Evolutionary conservation across 2,797 vertebrate genomes (phyloP).

Genomic region (Sebastes ruberrimus): DNA sequence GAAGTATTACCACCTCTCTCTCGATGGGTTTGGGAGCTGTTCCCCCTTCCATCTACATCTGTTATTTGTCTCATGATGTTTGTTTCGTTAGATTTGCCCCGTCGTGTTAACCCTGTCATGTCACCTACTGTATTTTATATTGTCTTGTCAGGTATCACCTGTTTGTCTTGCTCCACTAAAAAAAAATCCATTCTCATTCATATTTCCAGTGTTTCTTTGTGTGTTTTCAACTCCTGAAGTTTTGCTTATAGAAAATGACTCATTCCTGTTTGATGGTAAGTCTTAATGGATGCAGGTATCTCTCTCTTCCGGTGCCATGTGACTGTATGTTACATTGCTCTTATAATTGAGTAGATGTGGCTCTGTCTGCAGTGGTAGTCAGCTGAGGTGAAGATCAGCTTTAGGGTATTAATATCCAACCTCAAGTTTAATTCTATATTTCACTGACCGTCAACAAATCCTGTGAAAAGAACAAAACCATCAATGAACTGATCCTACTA

Average conservation of each 20-base stretch:
- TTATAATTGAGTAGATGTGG: neutral
- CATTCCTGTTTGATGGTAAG: conserved; percentile 41
- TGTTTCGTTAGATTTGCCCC: too few species aligned
- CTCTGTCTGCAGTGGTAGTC: neutral
- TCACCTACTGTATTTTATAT: too few species aligned
- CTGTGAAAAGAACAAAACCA: too few species aligned
- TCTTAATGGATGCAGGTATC: neutral
- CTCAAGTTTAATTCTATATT: neutral
- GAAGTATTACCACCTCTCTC: too few species aligned
- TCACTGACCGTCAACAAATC: neutral
- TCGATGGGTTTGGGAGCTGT: too few species aligned
- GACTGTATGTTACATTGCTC: neutral
- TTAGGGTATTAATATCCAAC: neutral
- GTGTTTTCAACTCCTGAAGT: conserved; percentile 11
- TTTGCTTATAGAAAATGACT: conserved; percentile 31
- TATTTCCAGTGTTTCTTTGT: neutral
- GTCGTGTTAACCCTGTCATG: too few species aligned
- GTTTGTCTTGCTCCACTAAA: too few species aligned
- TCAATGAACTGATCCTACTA: too few species aligned
- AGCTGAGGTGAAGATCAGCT: neutral
- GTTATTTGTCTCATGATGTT: too few species aligned
- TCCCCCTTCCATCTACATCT: too few species aligned
- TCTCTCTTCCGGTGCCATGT: neutral
- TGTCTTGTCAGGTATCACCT: too few species aligned
- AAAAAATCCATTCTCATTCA: neutral